These are phyloP conservation scores for Lacanobia oleracea DNA, from an alignment of 2,888 invertebrate genomes.

Conservation along the genomic window DNA sequence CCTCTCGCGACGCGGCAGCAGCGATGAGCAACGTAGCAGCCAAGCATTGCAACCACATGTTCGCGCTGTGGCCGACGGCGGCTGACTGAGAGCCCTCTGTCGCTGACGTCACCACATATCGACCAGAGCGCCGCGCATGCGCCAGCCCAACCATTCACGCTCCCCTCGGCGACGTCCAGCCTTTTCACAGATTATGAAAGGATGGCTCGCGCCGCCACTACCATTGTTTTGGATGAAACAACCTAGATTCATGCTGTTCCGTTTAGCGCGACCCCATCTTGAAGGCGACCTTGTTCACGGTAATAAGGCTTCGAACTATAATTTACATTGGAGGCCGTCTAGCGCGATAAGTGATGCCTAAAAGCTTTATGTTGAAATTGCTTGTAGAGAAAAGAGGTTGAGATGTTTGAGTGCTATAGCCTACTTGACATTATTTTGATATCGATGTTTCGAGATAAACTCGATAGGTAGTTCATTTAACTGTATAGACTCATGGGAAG, in stretches of 20 bases:
- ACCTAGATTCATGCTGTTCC: conserved; percentile 68
- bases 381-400: conserved; percentile 44
- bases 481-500: conserved; percentile 31
- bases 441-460: conserved; percentile 36
- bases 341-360: conserved; percentile 63
- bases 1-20: conserved; percentile 89
- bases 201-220: conserved; percentile 69
- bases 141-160: conserved; percentile 73
- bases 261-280: conserved; percentile 60
- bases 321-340: conserved; percentile 54
- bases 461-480: conserved; percentile 30
- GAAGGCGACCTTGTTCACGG: conserved; percentile 60
- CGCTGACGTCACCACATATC: conserved; percentile 88
- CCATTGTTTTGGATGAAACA: conserved; percentile 75
- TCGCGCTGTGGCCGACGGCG: conserved; percentile 83
- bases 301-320: conserved; percentile 54
- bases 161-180: conserved; percentile 61
- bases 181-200: conserved; percentile 80
- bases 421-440: conserved; percentile 41
- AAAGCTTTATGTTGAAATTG: conserved; percentile 59
- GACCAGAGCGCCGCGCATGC: conserved; percentile 84
- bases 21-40: conserved; percentile 84
- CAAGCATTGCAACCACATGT: conserved; percentile 88
- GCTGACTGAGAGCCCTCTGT: conserved; percentile 84
- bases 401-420: conserved; percentile 25